These are phyloP conservation scores for Heliconius ethilla DNA, from an alignment of 2,888 invertebrate genomes.

Conservation along the genomic window DNA sequence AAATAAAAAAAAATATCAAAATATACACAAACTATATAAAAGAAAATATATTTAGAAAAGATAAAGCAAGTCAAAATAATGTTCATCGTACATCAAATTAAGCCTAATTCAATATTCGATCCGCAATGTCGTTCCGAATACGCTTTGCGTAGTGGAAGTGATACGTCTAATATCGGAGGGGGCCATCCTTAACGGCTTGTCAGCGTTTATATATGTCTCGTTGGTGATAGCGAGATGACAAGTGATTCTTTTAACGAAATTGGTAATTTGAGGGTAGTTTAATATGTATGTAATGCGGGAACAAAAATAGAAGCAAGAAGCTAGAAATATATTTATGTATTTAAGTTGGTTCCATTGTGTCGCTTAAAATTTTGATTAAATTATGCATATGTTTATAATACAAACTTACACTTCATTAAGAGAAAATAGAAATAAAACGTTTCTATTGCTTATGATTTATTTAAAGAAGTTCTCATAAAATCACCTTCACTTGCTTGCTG, in stretches of 20 bases:
- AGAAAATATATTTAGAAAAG: neutral
- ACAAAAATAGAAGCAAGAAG: no score
- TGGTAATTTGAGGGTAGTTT: constrained; percentile 53
- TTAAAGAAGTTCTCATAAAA: neutral
- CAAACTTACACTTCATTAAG: no score
- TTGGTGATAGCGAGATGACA: constrained; percentile 48
- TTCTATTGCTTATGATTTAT: neutral
- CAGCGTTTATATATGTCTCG: constrained; percentile 57
- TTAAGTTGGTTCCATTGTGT: no score
- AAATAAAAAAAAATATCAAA: no score
- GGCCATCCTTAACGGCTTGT: constrained; percentile 48
- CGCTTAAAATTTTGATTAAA: no score
- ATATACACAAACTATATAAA: neutral
- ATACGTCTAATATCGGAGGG: constrained; percentile 58
- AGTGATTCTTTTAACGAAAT: constrained; percentile 65
- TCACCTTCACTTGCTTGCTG: no score
- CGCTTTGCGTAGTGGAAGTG: constrained; percentile 54
- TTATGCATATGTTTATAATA: no score
- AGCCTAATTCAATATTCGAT: constrained; percentile 42
- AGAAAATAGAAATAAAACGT: no score
- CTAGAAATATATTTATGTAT: no score
- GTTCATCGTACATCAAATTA: constrained; percentile 32
- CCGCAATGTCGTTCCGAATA: constrained; percentile 43
- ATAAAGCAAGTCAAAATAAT: constrained; percentile 13
- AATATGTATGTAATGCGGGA: neutral